Conservation (phyloP, 2,797 vertebrate species). For the Gastrophryne carolinensis region DNA sequence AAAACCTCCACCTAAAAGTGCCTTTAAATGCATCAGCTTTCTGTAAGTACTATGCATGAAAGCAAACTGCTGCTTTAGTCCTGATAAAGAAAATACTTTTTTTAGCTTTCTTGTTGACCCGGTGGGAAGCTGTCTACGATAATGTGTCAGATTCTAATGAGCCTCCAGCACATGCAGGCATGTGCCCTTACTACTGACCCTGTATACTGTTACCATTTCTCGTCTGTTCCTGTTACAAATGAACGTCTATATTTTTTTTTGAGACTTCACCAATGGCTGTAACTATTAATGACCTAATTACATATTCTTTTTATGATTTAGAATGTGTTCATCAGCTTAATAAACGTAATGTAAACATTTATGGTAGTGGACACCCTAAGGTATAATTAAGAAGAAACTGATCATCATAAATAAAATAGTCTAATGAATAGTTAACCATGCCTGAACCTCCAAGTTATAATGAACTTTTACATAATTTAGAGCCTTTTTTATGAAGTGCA, state of each 20-base stretch:
- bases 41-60: no score
- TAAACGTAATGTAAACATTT: conserved; percentile 42
- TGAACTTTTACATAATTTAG: conserved; percentile 11
- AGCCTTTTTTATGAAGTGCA: conserved; percentile 15
- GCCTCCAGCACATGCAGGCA: neutral
- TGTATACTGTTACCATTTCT: neutral
- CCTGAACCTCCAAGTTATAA: conserved; percentile 28
- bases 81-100: no score
- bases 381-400: conserved; percentile 41
- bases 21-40: no score
- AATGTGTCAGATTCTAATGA: neutral
- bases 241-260: neutral
- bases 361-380: conserved; percentile 27
- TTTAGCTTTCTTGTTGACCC: no score
- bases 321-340: conserved; percentile 34
- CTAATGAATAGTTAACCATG: conserved; percentile 14
- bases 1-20: no score
- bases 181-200: conserved; percentile 9
- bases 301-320: no score
- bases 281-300: conserved; percentile 5
- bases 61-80: no score
- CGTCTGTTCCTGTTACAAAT: neutral
- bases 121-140: no score
- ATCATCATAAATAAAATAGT: conserved; percentile 42
- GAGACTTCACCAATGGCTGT: neutral